Evolutionary conservation across 1,140 invertebrate genomes (phyloP).

Genomic region (Lepidotrigona ventralis): DNA sequence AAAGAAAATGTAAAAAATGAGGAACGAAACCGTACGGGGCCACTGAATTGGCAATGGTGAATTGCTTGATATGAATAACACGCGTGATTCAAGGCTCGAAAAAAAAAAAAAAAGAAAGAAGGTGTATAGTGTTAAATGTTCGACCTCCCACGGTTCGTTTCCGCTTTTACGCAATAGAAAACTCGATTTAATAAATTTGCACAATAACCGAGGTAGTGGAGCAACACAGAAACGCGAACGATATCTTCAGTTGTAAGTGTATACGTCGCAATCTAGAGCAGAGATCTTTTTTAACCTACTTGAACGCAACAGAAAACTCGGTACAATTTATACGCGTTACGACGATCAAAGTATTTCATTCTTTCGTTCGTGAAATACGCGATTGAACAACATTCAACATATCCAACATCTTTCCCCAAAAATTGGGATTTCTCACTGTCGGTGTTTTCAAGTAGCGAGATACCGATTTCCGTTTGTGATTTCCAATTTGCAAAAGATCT

Average conservation of each 20-base stretch:
- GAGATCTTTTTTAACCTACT: background rate
- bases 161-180: background rate
- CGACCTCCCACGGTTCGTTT: slow-evolving; percentile 15
- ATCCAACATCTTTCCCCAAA: too few relatives aligned
- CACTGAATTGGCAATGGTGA: background rate
- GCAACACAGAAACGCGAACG: slow-evolving; percentile 1
- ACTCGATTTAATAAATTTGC: slow-evolving; percentile 13
- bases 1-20: background rate
- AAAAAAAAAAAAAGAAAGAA: background rate
- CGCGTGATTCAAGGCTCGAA: too few relatives aligned
- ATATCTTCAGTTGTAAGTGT: background rate
- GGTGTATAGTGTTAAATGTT: background rate
- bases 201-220: background rate
- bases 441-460: background rate
- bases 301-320: background rate
- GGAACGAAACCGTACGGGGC: too few relatives aligned
- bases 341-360: background rate
- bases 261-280: background rate
- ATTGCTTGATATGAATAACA: background rate
- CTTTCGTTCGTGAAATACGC: background rate
- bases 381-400: background rate
- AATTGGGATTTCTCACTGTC: background rate
- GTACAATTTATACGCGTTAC: background rate
- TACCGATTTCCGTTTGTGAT: too few relatives aligned
- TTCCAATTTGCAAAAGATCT: background rate